Evolutionary conservation across 2,113 vertebrate species (phyloP), one percentile per base, ranked within the genome.

Genomic region (Brachyhypopomus gauderio): DNA sequence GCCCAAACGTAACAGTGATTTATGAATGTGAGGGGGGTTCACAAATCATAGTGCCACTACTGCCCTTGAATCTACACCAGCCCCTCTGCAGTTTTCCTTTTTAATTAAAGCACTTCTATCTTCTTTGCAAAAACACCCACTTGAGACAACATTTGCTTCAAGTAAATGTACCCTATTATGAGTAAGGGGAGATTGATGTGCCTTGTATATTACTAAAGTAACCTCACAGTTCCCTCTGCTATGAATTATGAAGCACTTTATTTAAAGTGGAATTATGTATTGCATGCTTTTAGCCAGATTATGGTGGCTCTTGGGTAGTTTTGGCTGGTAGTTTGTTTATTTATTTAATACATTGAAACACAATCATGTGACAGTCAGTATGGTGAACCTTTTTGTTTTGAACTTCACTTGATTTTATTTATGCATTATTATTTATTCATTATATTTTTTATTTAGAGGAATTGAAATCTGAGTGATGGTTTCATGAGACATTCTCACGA

Each of bases 31-130:
- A 62, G 25, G 2, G 4, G 72, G n/a, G n/a, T 36, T 36, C 73
- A 52, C 8, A 67, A 41, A 36, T 36, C 1, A 72, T 74, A 52
- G 70, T 58, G 30, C 17, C 69, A 48, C 73, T 72, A 17, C 45
- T 78, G 69, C 74, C 85, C 85, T 83, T 85, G 80, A 85, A 64
- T 48, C 63, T 72, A 45, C 25, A 45, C 14, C 41, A 27, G 20
- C 3, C 62, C 67, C 22, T 17, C n/a, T 14, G 45, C 62, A 72
- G 60, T 56, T 70, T 82, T 81, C 72, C 60, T 23, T 84, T 87
- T 87, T 79, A 87, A 85, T 87, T 83, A 85, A 87, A 86, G 66
- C 11, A 3, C 56, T 78, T 71, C 45, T 17, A 19, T 45, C 63
- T 67, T 60, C 55, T 63, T 19, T 58, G 30, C 52, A 78, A 74